Base-by-base conservation (phyloP, 2,888 invertebrate genomes). In the Phyllotreta striolata region DNA sequence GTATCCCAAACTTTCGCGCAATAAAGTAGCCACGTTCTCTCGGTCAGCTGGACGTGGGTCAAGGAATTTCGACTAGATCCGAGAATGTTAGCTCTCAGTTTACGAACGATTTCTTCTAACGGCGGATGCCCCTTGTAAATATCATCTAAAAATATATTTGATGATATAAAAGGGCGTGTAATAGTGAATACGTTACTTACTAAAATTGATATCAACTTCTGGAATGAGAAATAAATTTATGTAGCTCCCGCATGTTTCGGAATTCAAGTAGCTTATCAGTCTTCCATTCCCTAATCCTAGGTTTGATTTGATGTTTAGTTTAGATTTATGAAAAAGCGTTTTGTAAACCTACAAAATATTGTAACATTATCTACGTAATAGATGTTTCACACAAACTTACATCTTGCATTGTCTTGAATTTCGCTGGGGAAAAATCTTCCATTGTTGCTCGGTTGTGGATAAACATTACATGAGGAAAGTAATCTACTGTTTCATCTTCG, bases 11-110 rank as follows among this genome's bases (percentile, higher is more conserved):
- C 90, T 80, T 91, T 91, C 47, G 86, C 87, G 76, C 91, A 91
- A 81, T 91, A 93, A 70, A 91, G 89, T 77, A 91, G 88, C 94
- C 94, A 94, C 72, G 90, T 91, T 77, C 88, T 90, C 78, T 94
- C 94, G 0, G 91, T 89, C 10, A 93, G 82, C 66, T 88, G 86
- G 6, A 90, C 86, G 69, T 90, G 90, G 0, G 91, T 91, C 69
- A 93, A 84, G 44, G 88, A 86, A 75, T 87, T 88, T 67, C 89
- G 85, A 52, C 88, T 85, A 35, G 90, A 86, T 3, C 92, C 88
- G 34, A 89, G 84, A 40, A 93, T 83, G 82, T 91, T 90, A 74
- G 87, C 87, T 43, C 89, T 85, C 7, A 93, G 83, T 46, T 88
- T 86, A 61, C 86, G 83, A 0, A 92, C 84, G 46, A 93, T 79